Percentiles rank a stretch among this genome's conserved stretches.
phyloP scores from a whole-genome alignment of 2,888 invertebrate species.

The Junonia oenone region DNA sequence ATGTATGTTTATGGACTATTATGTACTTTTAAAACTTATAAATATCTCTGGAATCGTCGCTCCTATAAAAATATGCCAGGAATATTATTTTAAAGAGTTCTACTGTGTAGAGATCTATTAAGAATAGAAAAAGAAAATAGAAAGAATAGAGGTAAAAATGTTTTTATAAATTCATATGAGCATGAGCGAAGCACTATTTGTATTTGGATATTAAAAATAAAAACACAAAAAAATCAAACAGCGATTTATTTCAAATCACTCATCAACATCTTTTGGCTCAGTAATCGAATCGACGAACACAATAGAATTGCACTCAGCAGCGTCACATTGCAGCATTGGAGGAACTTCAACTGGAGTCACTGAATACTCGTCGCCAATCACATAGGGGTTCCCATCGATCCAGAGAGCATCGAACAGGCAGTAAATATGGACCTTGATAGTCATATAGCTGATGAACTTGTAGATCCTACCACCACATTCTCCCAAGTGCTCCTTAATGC shows the following conservation, averaged over 20 bases:
- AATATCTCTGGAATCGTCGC: too few relatives aligned
- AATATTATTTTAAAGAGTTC: too few relatives aligned
- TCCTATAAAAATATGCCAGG: too few relatives aligned
- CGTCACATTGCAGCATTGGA: conserved; percentile 68
- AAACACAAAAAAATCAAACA: conserved; percentile 16
- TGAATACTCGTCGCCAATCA: conserved; percentile 69
- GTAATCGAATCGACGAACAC: conserved; percentile 69
- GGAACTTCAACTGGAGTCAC: conserved; percentile 70
- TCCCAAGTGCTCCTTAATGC: conserved; percentile 68
- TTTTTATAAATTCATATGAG: too few relatives aligned
- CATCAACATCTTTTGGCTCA: conserved; percentile 65
- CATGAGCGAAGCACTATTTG: too few relatives aligned
- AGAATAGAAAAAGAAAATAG: too few relatives aligned
- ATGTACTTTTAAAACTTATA: too few relatives aligned
- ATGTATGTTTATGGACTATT: too few relatives aligned
- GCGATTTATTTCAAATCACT: conserved; percentile 36
- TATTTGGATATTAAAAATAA: not conserved
- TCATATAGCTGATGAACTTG: conserved; percentile 72
- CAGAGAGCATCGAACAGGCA: conserved; percentile 68
- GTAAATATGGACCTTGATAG: conserved; percentile 69
- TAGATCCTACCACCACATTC: conserved; percentile 70
- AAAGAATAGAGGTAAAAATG: too few relatives aligned
- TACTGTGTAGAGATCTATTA: not conserved
- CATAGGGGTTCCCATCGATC: conserved; percentile 72
- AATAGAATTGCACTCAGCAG: conserved; percentile 66